These are phyloP conservation scores for Erpetoichthys calabaricus DNA, from an alignment of 2,797 vertebrate genomes.

Conservation along the genomic window DNA sequence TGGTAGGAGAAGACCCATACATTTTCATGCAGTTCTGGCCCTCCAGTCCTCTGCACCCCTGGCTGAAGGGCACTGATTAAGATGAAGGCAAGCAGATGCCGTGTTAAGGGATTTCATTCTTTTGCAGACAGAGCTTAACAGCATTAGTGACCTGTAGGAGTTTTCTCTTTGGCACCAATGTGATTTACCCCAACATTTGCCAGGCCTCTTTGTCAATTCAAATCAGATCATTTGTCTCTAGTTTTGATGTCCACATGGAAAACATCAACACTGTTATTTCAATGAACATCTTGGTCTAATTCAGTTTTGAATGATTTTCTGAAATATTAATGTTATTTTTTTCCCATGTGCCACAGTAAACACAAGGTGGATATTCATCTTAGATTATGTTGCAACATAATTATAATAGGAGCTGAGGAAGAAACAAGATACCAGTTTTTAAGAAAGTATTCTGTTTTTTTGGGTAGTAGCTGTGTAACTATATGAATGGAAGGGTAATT, in stretches of 20 bases:
- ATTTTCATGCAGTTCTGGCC: too few species aligned
- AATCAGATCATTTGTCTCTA: slow-evolving; percentile 16
- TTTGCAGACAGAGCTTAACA: slow-evolving; percentile 20
- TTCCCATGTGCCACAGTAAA: too few species aligned
- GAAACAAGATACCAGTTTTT: too few species aligned
- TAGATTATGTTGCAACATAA: too few species aligned
- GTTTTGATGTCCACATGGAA: slow-evolving; percentile 9
- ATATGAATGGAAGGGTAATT: too few species aligned
- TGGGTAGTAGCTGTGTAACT: too few species aligned
- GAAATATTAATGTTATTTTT: neutral
- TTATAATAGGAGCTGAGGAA: too few species aligned
- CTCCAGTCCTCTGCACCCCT: neutral
- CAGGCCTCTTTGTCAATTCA: slow-evolving; percentile 21
- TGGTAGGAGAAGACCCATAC: too few species aligned
- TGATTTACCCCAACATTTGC: slow-evolving; percentile 22
- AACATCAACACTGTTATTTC: slow-evolving; percentile 12
- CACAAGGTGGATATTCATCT: too few species aligned
- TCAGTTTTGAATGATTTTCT: neutral
- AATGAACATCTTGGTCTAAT: slow-evolving; percentile 6
- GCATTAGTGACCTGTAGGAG: slow-evolving; percentile 21
- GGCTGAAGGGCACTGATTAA: slow-evolving; percentile 21
- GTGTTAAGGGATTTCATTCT: slow-evolving; percentile 21
- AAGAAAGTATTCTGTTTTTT: too few species aligned
- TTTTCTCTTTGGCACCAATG: slow-evolving; percentile 15
- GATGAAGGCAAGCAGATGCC: slow-evolving; percentile 17